Evolutionary conservation across 2,888 invertebrate species (phyloP), one percentile per base, ranked within the genome.

Genomic region (Heteromyza rotundicornis): DNA sequence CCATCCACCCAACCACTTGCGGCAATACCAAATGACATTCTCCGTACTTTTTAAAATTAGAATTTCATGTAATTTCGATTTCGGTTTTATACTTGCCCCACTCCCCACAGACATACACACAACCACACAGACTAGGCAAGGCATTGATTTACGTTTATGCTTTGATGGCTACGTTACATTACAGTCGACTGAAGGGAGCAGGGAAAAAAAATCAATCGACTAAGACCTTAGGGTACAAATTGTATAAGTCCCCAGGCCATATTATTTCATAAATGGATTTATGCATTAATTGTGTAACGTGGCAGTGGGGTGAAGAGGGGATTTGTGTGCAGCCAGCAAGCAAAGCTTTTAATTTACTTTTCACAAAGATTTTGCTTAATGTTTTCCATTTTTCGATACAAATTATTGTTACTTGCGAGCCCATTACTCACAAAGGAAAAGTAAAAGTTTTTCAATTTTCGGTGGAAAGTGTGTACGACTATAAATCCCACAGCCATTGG

Each of bases 251-350:
- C 73, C n/a, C n/a, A n/a, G n/a, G n/a, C n/a, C n/a, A n/a, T n/a
- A n/a, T n/a, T n/a, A n/a, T n/a, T n/a, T 73, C 71, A 17, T 70
- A 74, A 70, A 73, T 73, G 70, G 74, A 71, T 73, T 74, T 74
- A 69, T 74, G 74, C 74, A 69, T 67, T 71, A 73, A 74, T 51
- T 51, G 22, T 22, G 51, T 22, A 12, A 12, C 7, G 7, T 32
- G 5, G 7, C 32, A 8, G 5, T 32, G 32, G 7, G 5, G 5
- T 12, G 32, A 32, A 12, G 32, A 12, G 5, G 32, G 12, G 12
- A 32, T 32, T 8, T 32, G 12, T 12, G 32, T 32, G 32, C 32
- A 5, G 32, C 32, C 7, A 8, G 32, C 32, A 12, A 32, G n/a
- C 12, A 32, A 32, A 32, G 32, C 32, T 32, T 32, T 32, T 32